Evolutionary conservation across 1,140 invertebrate genomes (phyloP), one percentile per base, ranked within the genome.

Genomic region (Drosophila azteca): DNA sequence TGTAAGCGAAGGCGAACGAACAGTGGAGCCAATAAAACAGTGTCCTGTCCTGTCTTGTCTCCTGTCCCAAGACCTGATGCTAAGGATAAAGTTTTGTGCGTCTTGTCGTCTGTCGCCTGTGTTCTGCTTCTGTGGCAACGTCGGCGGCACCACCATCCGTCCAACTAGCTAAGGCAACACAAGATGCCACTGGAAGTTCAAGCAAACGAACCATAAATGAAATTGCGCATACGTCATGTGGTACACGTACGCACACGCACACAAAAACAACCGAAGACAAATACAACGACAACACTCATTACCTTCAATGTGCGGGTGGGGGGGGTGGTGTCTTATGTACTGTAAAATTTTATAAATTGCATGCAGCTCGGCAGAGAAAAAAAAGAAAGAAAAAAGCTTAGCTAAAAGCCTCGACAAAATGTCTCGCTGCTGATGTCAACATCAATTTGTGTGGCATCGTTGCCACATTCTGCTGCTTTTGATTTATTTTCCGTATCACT

Each of bases 221-320:
- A 85, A 85, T 81, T 77, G 69, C 82, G 81, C 74, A 85, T 85
- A 85, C 82, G 77, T 81, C 81, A 81, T 87, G 81, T 75, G 77
- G 55, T 54, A 77, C 64, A 39, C 49, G 64, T 58, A 53, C 49
- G 45, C 26, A 29, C 9, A 53, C 43, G 45, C 29, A 39, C n/a
- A 69, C 51, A 44, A 41, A n/a, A 17, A 22, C 50, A 49, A 4
- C 35, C 61, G 52, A 26, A 65, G 17, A 48, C 72, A 67, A 67
- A 76, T 45, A 75, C 71, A 67, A 66, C 44, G 53, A 76, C 73
- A 76, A 60, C 64, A 79, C 77, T 79, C 77, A 79, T 80, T 79
- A 74, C 59, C 75, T 54, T 31, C 29, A 22, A 51, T 50, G 24
- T 31, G 53, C 43, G 62, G 24, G 45, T 22, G 59, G 50, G 22